Conservation (phyloP, 2,113 vertebrate genomes). For the Festucalex cinctus region DNA sequence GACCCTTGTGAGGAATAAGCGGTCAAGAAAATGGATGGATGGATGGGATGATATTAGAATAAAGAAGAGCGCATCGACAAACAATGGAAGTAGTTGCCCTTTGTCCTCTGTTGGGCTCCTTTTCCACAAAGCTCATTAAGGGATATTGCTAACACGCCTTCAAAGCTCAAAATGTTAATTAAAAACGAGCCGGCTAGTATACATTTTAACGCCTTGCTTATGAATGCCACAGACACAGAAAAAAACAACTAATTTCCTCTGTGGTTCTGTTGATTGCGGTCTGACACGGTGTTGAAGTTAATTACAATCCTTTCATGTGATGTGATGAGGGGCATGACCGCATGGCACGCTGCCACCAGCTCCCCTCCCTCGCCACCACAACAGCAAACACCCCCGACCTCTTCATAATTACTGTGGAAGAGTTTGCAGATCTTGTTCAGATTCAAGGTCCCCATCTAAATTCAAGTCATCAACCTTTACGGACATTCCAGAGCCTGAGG, state of each 20-base stretch:
- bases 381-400: constrained; percentile 32
- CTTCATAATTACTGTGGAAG: constrained; percentile 28
- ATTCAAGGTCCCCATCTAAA: constrained; percentile 12
- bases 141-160: constrained; percentile 65
- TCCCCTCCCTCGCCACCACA: constrained; percentile 7
- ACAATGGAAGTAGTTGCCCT: constrained; percentile 46
- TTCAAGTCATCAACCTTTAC: neutral
- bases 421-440: constrained; percentile 6
- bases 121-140: constrained; percentile 62
- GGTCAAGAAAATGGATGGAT: too few relatives aligned
- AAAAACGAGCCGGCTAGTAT: constrained; percentile 66
- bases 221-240: constrained; percentile 25
- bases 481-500: neutral
- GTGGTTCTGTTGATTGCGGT: constrained; percentile 60
- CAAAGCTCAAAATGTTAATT: constrained; percentile 71
- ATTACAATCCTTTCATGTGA: constrained; percentile 66
- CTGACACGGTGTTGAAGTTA: constrained; percentile 60
- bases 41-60: constrained; percentile 49
- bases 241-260: constrained; percentile 61
- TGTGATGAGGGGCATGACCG: constrained; percentile 54
- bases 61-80: constrained; percentile 55
- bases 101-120: constrained; percentile 44
- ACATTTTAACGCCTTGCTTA: constrained; percentile 61
- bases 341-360: constrained; percentile 22
- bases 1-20: too few relatives aligned